Percentiles rank a stretch among this genome's conserved stretches.
These are phyloP conservation scores for Steinernema khuongi DNA, from an alignment of 1,140 invertebrate genomes.

Conservation along the genomic window DNA sequence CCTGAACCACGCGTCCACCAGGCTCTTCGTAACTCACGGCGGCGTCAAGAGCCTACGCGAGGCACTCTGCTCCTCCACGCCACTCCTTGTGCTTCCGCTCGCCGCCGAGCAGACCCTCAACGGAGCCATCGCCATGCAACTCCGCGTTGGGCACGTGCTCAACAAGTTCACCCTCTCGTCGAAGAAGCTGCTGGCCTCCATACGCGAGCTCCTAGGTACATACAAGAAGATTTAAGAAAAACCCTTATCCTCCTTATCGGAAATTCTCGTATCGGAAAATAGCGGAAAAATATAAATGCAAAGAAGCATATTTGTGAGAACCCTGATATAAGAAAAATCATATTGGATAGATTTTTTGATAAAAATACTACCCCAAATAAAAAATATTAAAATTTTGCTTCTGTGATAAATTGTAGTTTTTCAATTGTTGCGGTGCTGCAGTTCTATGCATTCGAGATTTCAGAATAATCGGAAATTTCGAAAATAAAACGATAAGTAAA, in stretches of 20 bases:
- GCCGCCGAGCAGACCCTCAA: conserved; percentile 17
- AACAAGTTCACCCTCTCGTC: neutral
- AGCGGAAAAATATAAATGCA: neutral
- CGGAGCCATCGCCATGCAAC: neutral
- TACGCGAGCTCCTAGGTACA: neutral
- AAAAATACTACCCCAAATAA: too few species aligned
- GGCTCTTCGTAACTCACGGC: conserved; percentile 22
- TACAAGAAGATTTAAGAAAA: too few species aligned
- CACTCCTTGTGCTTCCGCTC: conserved; percentile 6
- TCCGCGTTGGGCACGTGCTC: neutral
- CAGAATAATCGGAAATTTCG: too few species aligned
- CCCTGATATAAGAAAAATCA: neutral
- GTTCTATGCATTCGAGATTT: too few species aligned
- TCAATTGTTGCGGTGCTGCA: too few species aligned
- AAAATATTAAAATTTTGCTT: too few species aligned
- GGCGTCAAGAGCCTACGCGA: conserved; percentile 1
- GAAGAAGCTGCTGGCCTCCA: neutral
- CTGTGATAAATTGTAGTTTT: too few species aligned
- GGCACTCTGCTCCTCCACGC: neutral
- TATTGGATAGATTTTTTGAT: too few species aligned
- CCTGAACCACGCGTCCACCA: neutral
- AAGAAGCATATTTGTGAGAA: neutral
- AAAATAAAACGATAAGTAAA: too few species aligned
- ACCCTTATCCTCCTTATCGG: too few species aligned
- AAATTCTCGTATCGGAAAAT: too few species aligned